These are phyloP conservation scores for Mimumesa dahlbomi DNA, from an alignment of 2,888 invertebrate species.

Conservation along the genomic window DNA sequence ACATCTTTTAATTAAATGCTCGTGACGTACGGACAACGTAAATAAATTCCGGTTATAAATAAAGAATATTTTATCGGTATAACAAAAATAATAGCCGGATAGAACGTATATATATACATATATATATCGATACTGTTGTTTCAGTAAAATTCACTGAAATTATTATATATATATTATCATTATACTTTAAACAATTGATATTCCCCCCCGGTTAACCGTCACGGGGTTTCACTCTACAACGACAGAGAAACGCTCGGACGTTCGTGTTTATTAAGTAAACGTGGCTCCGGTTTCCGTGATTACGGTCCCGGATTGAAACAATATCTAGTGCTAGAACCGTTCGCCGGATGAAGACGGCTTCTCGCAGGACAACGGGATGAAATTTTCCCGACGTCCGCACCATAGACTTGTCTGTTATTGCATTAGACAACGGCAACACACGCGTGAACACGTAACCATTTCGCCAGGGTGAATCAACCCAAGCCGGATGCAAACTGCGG, in stretches of 20 bases:
- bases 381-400: not conserved
- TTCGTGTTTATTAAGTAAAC: slow-evolving; percentile 13
- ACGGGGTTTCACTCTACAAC: no score
- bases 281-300: slow-evolving; percentile 6
- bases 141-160: no score
- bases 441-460: slow-evolving; percentile 13
- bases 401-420: not conserved
- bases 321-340: slow-evolving; percentile 1
- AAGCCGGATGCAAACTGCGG: slow-evolving; percentile 57
- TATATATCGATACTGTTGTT: no score
- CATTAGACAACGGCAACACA: not conserved
- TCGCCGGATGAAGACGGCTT: not conserved
- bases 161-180: no score
- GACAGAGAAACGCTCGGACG: not conserved
- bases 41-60: no score
- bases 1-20: no score
- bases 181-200: no score
- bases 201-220: no score
- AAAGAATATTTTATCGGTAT: no score
- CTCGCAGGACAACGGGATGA: not conserved
- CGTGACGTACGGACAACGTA: no score
- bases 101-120: no score
- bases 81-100: no score
- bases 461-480: slow-evolving; percentile 39
- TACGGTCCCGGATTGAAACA: not conserved